Evolutionary conservation across 2,797 vertebrate species (phyloP).

Genomic region (Hydrocynus forskahlii): DNA sequence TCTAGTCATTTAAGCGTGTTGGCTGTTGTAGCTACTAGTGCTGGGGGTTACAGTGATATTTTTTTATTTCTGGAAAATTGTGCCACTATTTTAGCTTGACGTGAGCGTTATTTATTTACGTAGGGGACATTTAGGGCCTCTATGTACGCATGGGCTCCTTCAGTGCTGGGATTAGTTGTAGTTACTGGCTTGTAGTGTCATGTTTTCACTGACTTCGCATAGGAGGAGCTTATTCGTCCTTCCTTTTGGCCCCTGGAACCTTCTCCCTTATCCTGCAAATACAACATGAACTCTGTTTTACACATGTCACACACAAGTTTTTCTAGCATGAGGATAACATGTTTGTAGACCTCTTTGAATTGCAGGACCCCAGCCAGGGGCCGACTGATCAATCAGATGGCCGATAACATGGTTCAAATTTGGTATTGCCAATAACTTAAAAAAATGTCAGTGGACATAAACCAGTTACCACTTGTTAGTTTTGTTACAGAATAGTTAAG

Average conservation of each 20-base stretch:
- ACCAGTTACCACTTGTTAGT: no score
- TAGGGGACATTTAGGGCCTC: background rate
- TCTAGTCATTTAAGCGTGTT: conserved; percentile 60
- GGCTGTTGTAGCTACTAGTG: conserved; percentile 83
- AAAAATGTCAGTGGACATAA: no score
- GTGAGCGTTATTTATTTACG: conserved; percentile 4
- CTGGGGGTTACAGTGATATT: conserved; percentile 80
- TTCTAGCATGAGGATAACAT: no score
- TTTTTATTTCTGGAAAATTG: conserved; percentile 61
- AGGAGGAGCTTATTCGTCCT: conserved; percentile 84
- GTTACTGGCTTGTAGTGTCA: conserved; percentile 57
- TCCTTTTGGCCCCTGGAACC: conserved; percentile 97
- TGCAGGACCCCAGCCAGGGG: background rate
- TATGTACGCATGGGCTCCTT: conserved; percentile 37
- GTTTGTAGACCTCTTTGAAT: background rate
- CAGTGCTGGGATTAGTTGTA: conserved; percentile 48
- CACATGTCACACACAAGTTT: background rate
- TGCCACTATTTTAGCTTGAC: conserved; percentile 37
- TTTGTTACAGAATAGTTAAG: no score
- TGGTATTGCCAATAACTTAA: no score
- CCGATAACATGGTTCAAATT: no score
- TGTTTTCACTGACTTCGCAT: conserved; percentile 39
- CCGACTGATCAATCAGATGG: no score
- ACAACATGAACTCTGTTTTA: background rate
- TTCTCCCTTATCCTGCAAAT: conserved; percentile 94